A percentile compares a stretch with the other conserved stretches of the same genome.
Conservation (phyloP, 2,113 vertebrate species). For the Proterorhinus semilunaris region DNA sequence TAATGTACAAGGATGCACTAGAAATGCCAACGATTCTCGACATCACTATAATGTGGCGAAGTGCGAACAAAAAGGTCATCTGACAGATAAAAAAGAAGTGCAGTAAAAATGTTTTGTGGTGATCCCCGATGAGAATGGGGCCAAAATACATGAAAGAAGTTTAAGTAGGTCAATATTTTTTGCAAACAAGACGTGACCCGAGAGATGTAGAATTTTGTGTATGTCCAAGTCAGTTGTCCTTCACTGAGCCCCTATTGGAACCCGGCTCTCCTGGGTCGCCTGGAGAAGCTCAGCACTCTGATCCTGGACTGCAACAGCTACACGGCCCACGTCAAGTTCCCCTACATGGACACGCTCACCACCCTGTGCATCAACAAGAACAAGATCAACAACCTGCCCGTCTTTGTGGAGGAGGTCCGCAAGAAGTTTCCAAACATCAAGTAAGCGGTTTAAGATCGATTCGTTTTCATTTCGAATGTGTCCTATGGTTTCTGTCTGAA, state of each 20-base stretch:
- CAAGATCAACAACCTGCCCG: slow-evolving; percentile 76
- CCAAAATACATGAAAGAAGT: too few species aligned
- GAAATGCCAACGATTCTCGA: too few species aligned
- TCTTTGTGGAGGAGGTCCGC: slow-evolving; percentile 73
- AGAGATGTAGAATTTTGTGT: background rate
- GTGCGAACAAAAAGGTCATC: too few species aligned
- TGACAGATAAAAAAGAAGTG: too few species aligned
- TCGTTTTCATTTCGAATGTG: background rate
- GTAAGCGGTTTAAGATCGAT: slow-evolving; percentile 32
- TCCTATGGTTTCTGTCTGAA: accelerated
- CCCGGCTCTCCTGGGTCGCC: slow-evolving; percentile 70
- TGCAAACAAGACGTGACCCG: background rate
- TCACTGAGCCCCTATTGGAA: slow-evolving; percentile 68
- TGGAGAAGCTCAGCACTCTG: slow-evolving; percentile 76
- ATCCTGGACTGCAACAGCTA: slow-evolving; percentile 79
- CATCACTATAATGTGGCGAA: too few species aligned
- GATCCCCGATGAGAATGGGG: too few species aligned
- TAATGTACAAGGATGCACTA: too few species aligned
- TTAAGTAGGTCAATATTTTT: too few species aligned
- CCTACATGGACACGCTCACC: slow-evolving; percentile 75
- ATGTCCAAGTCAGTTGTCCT: slow-evolving; percentile 39
- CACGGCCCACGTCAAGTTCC: slow-evolving; percentile 76
- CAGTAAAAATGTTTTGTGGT: too few species aligned
- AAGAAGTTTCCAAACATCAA: slow-evolving; percentile 76
- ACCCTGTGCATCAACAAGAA: slow-evolving; percentile 79